These are phyloP conservation scores for Drosophila jambulina DNA, from an alignment of 1,140 invertebrate genomes.

Conservation along the genomic window DNA sequence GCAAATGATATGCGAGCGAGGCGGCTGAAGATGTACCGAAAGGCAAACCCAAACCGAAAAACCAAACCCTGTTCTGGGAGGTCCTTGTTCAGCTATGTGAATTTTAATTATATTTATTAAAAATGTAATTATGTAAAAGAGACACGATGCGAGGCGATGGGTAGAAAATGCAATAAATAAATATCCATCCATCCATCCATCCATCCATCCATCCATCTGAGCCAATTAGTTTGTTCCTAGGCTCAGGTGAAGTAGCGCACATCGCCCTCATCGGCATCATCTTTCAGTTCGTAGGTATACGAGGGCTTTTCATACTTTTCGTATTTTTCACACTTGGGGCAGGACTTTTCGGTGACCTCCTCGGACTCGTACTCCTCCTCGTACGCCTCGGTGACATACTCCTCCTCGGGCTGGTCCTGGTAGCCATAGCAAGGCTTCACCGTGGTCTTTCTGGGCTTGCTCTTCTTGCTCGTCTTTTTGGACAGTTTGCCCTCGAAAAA, in stretches of 20 bases:
- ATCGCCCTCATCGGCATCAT: slow-evolving; percentile 53
- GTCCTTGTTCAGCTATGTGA: slow-evolving; percentile 40
- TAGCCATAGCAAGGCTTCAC: slow-evolving; percentile 34
- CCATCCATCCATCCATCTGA: slow-evolving; percentile 7
- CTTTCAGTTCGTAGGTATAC: slow-evolving; percentile 47
- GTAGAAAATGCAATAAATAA: slow-evolving; percentile 46
- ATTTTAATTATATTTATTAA: slow-evolving; percentile 80
- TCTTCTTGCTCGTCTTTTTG: slow-evolving; percentile 53
- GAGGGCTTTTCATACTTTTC: slow-evolving; percentile 6
- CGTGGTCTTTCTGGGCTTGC: slow-evolving; percentile 34
- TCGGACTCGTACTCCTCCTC: slow-evolving; percentile 17
- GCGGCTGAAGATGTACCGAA: slow-evolving; percentile 59
- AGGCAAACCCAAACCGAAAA: neutral
- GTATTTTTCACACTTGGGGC: slow-evolving; percentile 2
- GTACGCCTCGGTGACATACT: slow-evolving; percentile 5
- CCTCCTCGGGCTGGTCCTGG: slow-evolving; percentile 4
- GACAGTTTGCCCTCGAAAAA: slow-evolving; percentile 42
- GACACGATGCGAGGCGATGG: neutral
- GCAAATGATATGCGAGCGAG: slow-evolving; percentile 76
- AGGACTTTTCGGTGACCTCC: slow-evolving; percentile 25
- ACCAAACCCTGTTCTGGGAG: too few species aligned
- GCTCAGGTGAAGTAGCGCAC: slow-evolving; percentile 62
- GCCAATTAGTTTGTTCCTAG: slow-evolving; percentile 19
- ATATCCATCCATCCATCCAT: slow-evolving; percentile 19
- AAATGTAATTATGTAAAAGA: slow-evolving; percentile 69